Percentiles rank a stretch among this genome's conserved stretches.
These are phyloP conservation scores for Drosophila triauraria DNA, from an alignment of 1,140 invertebrate genomes.

Conservation along the genomic window DNA sequence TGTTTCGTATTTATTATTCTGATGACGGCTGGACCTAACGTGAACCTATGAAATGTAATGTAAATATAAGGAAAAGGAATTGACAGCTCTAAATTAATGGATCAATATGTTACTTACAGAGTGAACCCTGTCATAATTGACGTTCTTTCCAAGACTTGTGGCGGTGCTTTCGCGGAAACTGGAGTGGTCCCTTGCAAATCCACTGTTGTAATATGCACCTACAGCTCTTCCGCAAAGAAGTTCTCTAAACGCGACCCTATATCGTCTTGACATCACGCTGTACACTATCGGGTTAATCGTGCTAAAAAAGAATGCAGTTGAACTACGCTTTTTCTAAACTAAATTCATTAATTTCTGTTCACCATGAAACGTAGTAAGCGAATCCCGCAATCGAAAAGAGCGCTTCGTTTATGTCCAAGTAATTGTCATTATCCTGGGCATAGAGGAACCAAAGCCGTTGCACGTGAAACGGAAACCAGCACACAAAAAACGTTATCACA, in stretches of 20 bases:
- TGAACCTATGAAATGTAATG: constrained; percentile 34
- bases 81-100: not conserved
- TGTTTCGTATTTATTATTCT: constrained; percentile 24
- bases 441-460: constrained; percentile 93
- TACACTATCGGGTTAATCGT: constrained; percentile 97
- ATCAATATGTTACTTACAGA: constrained; percentile 50
- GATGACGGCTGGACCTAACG: constrained; percentile 43
- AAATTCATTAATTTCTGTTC: not conserved
- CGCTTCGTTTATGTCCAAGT: constrained; percentile 90
- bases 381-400: constrained; percentile 92
- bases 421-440: constrained; percentile 87
- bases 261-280: constrained; percentile 94
- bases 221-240: constrained; percentile 87
- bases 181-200: constrained; percentile 86
- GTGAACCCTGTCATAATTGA: constrained; percentile 61
- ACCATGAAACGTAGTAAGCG: constrained; percentile 94
- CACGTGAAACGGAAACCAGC: constrained; percentile 98
- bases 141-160: constrained; percentile 47
- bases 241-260: constrained; percentile 92
- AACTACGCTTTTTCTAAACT: not conserved
- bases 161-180: constrained; percentile 86
- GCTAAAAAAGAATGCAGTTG: constrained; percentile 55
- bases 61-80: not conserved
- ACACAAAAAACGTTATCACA: constrained; percentile 97
- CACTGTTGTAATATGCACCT: constrained; percentile 83